Conservation (phyloP, 2,888 invertebrate species). For the Cephalotes varians region DNA sequence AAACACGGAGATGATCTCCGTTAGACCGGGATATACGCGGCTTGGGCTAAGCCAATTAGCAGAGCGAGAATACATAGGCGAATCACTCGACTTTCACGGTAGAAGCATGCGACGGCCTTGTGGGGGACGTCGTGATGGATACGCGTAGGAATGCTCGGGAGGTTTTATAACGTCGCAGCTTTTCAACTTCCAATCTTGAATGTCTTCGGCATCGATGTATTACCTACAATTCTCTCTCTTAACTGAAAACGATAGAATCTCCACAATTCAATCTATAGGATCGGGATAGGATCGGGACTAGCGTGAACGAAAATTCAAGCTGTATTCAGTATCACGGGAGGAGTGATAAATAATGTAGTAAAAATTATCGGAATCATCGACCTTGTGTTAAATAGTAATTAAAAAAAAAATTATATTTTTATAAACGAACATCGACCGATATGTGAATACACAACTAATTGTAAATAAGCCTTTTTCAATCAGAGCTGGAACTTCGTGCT, state of each 20-base stretch:
- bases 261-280: background rate
- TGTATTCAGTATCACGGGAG: too few species aligned
- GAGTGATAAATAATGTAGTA: background rate
- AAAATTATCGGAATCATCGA: background rate
- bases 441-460: too few species aligned
- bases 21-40: slow-evolving; percentile 43
- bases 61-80: slow-evolving; percentile 37
- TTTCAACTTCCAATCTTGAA: slow-evolving; percentile 22
- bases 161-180: slow-evolving; percentile 32
- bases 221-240: slow-evolving; percentile 9
- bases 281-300: background rate
- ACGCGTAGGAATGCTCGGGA: slow-evolving; percentile 34
- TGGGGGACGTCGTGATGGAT: slow-evolving; percentile 38
- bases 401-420: background rate
- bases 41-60: slow-evolving; percentile 50
- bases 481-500: too few species aligned
- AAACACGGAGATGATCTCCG: slow-evolving; percentile 44
- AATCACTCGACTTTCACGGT: slow-evolving; percentile 40
- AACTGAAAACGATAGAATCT: background rate
- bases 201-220: slow-evolving; percentile 39
- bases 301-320: background rate
- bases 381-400: background rate
- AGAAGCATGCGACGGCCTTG: slow-evolving; percentile 16
- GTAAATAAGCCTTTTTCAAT: too few species aligned
- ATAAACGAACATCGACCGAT: too few species aligned